A percentile compares a stretch with the other conserved stretches of the same genome.
phyloP scores from a whole-genome alignment of 1,140 invertebrate genomes.

The Leptinotarsa undecemlineata region DNA sequence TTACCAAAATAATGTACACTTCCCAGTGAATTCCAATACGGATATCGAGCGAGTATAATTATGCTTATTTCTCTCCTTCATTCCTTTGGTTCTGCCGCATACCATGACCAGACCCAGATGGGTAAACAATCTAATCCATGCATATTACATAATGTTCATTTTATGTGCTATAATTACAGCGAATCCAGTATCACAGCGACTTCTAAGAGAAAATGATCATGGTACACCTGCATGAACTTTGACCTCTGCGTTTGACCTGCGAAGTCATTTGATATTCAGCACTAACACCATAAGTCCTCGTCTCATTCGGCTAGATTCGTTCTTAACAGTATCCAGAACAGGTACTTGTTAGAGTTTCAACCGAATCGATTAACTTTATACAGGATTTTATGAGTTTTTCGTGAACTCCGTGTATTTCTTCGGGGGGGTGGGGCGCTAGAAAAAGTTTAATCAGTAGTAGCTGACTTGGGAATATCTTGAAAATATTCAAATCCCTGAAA shows the following conservation, averaged over 20 bases:
- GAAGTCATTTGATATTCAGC: slow-evolving; percentile 18
- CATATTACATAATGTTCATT: slow-evolving; percentile 3
- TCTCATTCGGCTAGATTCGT: not conserved
- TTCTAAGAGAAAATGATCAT: slow-evolving; percentile 7
- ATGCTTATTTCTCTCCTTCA: not conserved
- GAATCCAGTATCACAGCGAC: slow-evolving; percentile 1
- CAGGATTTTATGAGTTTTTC: too few relatives aligned
- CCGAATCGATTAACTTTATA: too few relatives aligned
- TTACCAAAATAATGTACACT: not conserved
- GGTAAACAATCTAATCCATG: not conserved
- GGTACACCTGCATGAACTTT: slow-evolving; percentile 12
- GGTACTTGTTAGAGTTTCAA: not conserved
- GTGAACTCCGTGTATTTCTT: too few relatives aligned
- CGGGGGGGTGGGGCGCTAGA: too few relatives aligned
- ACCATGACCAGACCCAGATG: not conserved
- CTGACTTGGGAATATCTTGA: too few relatives aligned
- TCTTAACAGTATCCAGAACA: not conserved
- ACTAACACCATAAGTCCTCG: slow-evolving; percentile 3
- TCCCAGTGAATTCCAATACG: not conserved
- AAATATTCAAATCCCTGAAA: too few relatives aligned
- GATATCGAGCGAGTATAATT: not conserved
- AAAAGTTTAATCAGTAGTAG: too few relatives aligned
- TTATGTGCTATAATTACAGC: slow-evolving; percentile 7
- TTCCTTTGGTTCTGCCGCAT: not conserved
- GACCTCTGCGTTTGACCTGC: slow-evolving; percentile 18